Evolutionary conservation across 2,113 vertebrate genomes (phyloP), one percentile per base, ranked within the genome.

Genomic region (Neogale vison): DNA sequence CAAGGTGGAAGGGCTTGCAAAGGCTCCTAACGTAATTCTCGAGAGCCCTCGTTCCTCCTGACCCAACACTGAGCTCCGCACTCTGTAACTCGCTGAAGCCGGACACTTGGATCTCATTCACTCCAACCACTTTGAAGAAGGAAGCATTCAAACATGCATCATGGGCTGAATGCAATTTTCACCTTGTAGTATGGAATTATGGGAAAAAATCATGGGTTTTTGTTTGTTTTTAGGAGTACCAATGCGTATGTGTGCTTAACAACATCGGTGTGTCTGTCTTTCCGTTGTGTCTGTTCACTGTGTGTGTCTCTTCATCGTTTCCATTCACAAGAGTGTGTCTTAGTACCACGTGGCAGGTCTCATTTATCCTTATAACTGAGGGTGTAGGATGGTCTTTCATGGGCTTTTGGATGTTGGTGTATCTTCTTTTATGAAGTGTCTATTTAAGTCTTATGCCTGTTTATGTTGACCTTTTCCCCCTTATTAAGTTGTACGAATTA

Each of bases 241-340:
- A 4, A 29, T 7, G 24, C 15, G 3, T 23, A 15, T 17, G 6
- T 3, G 1, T 24, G 13, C 9, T 7, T 13, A 5, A 5, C 9
- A 26, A 13, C 9, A 11, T 57, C 29, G 29, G 34, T 45, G 10
- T 1, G 1, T 2, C 2, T 42, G 4, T 55, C 21, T 47, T 85
- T 39, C 50, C 15, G 7, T 20, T 80, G 55, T 47, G 2, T 15
- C 23, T 21, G 13, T 21, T 24, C 71, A 47, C 47, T 47, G 47
- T 47, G 47, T 47, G 0, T 47, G 2, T 47, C 47, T 47, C 12
- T 47, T 47, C 11, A 12, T 47, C 11, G 47, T 47, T 12, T 47
- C 47, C 14, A 1, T 52, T 52, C 50, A 52, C 50, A 13, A 18
- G 5, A 20, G 7, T 47, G 20, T 8, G 8, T 39, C 8, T 31